These are phyloP conservation scores for Amblyraja radiata DNA, from an alignment of 2,797 vertebrate genomes.

Conservation along the genomic window DNA sequence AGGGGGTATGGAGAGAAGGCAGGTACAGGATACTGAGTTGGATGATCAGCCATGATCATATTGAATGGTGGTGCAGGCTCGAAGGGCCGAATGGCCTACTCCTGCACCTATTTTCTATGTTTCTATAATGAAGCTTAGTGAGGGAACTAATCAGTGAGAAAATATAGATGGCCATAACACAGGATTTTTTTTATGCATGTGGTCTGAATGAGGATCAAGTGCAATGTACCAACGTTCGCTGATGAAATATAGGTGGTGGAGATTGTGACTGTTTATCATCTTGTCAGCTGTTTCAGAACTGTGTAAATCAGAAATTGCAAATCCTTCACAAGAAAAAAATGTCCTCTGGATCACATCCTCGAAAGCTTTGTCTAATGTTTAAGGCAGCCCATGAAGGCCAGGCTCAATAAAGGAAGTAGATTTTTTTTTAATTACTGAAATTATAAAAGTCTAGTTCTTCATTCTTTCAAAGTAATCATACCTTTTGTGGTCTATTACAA, in stretches of 20 bases:
- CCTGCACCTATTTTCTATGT: too few species aligned
- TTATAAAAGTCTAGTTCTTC: background rate
- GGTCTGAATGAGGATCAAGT: too few species aligned
- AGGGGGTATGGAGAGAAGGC: too few species aligned
- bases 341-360: background rate
- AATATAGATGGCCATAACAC: background rate
- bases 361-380: background rate
- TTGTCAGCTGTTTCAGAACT: too few species aligned
- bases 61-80: too few species aligned
- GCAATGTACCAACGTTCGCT: too few species aligned
- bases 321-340: background rate
- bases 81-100: too few species aligned
- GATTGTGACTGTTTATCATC: background rate
- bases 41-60: too few species aligned
- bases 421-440: background rate
- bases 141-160: background rate
- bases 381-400: background rate
- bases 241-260: too few species aligned
- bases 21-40: too few species aligned
- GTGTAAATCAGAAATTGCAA: too few species aligned
- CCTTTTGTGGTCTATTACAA: background rate
- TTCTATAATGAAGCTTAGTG: background rate
- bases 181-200: too few species aligned
- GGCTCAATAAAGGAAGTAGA: background rate
- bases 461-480: background rate